A percentile compares a stretch with the other conserved stretches of the same genome.
phyloP scores from a whole-genome alignment of 2,113 vertebrate species.

The Pyxicephalus adspersus region DNA sequence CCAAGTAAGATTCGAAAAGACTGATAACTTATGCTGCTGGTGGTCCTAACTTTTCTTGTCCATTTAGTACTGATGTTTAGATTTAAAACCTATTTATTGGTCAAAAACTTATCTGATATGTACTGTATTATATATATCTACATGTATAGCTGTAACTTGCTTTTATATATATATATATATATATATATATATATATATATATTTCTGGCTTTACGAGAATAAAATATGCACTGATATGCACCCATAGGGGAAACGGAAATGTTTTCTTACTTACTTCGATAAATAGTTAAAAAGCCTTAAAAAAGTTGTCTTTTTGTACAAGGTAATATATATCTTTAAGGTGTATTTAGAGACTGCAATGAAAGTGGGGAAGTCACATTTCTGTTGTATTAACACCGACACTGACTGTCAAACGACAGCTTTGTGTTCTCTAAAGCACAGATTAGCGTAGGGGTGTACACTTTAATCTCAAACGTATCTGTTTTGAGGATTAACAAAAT shows the following conservation, averaged over 20 bases:
- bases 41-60: slow-evolving; percentile 5
- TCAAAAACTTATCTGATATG: too few species aligned
- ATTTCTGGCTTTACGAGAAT: too few species aligned
- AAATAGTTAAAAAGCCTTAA: too few species aligned
- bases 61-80: slow-evolving; percentile 2
- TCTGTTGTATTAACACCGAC: slow-evolving; percentile 19
- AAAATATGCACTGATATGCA: too few species aligned
- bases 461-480: slow-evolving; percentile 53
- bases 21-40: background rate
- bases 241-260: too few species aligned
- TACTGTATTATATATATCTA: too few species aligned
- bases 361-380: background rate
- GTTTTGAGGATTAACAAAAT: slow-evolving; percentile 46
- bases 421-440: slow-evolving; percentile 48
- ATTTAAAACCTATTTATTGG: background rate
- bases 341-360: background rate
- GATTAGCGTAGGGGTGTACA: slow-evolving; percentile 52
- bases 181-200: too few species aligned
- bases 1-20: slow-evolving; percentile 29
- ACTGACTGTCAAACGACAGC: slow-evolving; percentile 20
- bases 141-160: too few species aligned
- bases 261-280: too few species aligned
- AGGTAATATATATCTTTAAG: background rate
- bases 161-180: too few species aligned
- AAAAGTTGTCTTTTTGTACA: too few species aligned